phyloP scores from a whole-genome alignment of 1,140 invertebrate genomes.

The Homarus americanus region DNA sequence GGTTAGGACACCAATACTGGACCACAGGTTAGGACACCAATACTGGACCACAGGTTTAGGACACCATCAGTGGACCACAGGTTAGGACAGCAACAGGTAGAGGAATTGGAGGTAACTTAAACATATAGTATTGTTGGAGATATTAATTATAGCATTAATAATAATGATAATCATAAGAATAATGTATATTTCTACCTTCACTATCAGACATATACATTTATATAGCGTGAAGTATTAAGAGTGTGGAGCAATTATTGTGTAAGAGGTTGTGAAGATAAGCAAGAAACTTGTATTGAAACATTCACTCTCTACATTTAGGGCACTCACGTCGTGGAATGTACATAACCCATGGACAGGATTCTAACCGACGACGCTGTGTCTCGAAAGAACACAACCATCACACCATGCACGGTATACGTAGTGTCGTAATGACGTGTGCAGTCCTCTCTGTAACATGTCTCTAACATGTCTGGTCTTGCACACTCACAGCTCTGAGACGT shows the following conservation, averaged over 20 bases:
- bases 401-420: constrained; percentile 5
- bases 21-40: no score
- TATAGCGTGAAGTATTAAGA: background rate
- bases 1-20: no score
- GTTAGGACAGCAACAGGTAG: no score
- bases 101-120: no score
- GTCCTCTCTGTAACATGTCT: background rate
- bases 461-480: background rate
- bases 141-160: no score
- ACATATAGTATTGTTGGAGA: no score
- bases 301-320: background rate
- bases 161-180: no score
- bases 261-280: no score
- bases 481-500: background rate
- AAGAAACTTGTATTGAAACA: background rate
- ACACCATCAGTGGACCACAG: no score
- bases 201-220: no score
- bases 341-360: constrained; percentile 3
- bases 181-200: no score
- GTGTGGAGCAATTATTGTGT: background rate
- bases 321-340: background rate
- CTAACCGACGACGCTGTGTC: constrained; percentile 2
- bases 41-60: no score
- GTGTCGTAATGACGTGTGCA: background rate
- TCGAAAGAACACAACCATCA: background rate